Percentiles rank a stretch among this genome's conserved stretches.
These are phyloP conservation scores for Aelia acuminata DNA, from an alignment of 2,888 invertebrate genomes.

Conservation along the genomic window DNA sequence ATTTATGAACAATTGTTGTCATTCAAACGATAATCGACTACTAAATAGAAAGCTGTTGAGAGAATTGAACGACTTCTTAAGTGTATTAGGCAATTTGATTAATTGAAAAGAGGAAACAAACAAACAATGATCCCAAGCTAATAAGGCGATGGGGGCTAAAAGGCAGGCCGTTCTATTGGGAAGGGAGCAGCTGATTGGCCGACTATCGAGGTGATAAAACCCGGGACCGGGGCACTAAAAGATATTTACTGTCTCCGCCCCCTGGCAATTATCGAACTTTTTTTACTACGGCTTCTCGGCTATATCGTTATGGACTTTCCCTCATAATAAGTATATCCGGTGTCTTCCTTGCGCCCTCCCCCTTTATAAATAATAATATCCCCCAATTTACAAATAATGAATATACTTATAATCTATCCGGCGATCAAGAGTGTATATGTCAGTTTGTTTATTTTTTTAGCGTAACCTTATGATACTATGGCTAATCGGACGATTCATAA, in stretches of 20 bases:
- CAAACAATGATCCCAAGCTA: neutral
- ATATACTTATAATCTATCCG: too few relatives aligned
- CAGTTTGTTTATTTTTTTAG: too few relatives aligned
- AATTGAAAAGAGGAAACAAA: conserved; percentile 20
- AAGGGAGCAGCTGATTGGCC: neutral
- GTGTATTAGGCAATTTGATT: neutral
- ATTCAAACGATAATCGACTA: neutral
- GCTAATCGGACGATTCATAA: too few relatives aligned
- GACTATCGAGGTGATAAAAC: conserved; percentile 29
- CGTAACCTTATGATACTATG: too few relatives aligned
- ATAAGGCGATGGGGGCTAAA: conserved; percentile 9
- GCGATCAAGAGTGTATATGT: too few relatives aligned
- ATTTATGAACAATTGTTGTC: neutral
- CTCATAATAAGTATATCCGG: conserved; percentile 4
- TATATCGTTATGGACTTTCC: neutral
- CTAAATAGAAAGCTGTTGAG: neutral
- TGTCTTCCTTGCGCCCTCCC: neutral
- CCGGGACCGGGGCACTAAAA: neutral
- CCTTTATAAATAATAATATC: too few relatives aligned
- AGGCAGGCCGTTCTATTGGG: neutral
- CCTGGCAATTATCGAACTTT: conserved; percentile 2
- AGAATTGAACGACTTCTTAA: neutral
- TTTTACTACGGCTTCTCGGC: neutral
- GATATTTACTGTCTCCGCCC: conserved; percentile 28
- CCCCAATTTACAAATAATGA: too few relatives aligned